These are phyloP conservation scores for Sebastiscus tertius DNA, from an alignment of 2,797 vertebrate species.

Conservation along the genomic window DNA sequence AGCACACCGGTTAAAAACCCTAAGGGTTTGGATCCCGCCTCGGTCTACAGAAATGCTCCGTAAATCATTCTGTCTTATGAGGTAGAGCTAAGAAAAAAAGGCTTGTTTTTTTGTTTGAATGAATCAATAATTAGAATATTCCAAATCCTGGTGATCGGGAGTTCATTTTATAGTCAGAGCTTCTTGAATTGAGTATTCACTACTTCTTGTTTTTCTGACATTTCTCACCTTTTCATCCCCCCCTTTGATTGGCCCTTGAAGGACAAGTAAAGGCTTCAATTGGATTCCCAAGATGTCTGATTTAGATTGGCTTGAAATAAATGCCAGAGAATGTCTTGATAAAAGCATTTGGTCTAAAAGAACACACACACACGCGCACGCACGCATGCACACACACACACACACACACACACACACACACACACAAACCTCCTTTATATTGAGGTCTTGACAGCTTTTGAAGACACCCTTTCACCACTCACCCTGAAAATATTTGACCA, in stretches of 20 bases:
- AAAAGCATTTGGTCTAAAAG: conserved; percentile 19
- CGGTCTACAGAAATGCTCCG: conserved; percentile 29
- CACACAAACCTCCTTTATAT: conserved; percentile 12
- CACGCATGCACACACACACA: conserved; percentile 7
- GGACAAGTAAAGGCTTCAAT: conserved; percentile 19
- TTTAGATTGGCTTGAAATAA: conserved; percentile 28
- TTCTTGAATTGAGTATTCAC: background rate
- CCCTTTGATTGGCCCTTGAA: conserved; percentile 42
- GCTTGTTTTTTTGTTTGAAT: conserved; percentile 8
- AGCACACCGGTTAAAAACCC: conserved; percentile 46
- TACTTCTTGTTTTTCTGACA: conserved; percentile 23
- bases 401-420: background rate
- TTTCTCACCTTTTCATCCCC: conserved; percentile 23
- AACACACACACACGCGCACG: background rate
- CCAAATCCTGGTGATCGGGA: background rate
- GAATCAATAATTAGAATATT: conserved; percentile 33
- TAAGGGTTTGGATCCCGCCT: conserved; percentile 43
- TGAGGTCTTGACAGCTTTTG: conserved; percentile 57
- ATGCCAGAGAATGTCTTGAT: conserved; percentile 30
- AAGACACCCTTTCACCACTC: conserved; percentile 54
- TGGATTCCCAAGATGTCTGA: conserved; percentile 20
- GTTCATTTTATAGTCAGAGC: background rate
- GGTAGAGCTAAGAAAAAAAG: background rate
- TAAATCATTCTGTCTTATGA: conserved; percentile 43
- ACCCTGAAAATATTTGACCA: conserved; percentile 62